phyloP scores from a whole-genome alignment of 2,888 invertebrate genomes.

The Netelia inedita region DNA sequence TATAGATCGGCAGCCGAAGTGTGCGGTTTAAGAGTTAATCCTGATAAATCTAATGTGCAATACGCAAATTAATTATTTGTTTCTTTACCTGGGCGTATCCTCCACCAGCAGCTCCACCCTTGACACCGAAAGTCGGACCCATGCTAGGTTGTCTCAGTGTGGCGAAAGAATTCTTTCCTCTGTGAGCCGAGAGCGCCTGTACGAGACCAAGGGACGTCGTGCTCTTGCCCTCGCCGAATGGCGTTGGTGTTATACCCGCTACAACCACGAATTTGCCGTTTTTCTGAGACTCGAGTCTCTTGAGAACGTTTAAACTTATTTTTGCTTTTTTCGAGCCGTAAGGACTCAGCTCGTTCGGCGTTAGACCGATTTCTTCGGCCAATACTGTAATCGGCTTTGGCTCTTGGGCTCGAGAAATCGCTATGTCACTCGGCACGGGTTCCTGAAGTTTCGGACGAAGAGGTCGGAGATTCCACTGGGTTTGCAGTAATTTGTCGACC shows the following conservation, averaged over 20 bases:
- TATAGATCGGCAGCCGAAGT: no score
- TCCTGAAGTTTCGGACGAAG: constrained; percentile 88
- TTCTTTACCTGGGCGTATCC: constrained; percentile 94
- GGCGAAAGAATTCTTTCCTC: constrained; percentile 94
- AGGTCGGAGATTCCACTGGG: constrained; percentile 90
- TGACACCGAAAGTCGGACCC: constrained; percentile 99
- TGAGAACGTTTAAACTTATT: constrained; percentile 92
- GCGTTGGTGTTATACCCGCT: constrained; percentile 98
- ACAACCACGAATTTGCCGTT: constrained; percentile 98
- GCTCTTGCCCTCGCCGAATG: constrained; percentile 99
- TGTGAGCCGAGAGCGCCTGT: constrained; percentile 96
- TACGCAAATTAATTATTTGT: neutral
- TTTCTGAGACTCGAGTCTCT: constrained; percentile 89
- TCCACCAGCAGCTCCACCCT: constrained; percentile 99
- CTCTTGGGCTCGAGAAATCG: constrained; percentile 94
- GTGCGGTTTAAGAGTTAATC: no score
- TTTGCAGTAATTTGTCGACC: constrained; percentile 87
- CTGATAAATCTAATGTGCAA: no score
- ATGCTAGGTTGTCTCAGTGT: constrained; percentile 99
- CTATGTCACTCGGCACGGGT: constrained; percentile 98
- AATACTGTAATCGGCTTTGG: constrained; percentile 93
- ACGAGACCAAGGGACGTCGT: constrained; percentile 97
- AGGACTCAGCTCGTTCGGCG: constrained; percentile 92
- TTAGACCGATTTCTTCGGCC: constrained; percentile 94
- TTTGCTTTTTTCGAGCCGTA: constrained; percentile 99